Evolutionary conservation across 2,888 invertebrate species (phyloP).

Genomic region (Scelioninae gen. 2): DNA sequence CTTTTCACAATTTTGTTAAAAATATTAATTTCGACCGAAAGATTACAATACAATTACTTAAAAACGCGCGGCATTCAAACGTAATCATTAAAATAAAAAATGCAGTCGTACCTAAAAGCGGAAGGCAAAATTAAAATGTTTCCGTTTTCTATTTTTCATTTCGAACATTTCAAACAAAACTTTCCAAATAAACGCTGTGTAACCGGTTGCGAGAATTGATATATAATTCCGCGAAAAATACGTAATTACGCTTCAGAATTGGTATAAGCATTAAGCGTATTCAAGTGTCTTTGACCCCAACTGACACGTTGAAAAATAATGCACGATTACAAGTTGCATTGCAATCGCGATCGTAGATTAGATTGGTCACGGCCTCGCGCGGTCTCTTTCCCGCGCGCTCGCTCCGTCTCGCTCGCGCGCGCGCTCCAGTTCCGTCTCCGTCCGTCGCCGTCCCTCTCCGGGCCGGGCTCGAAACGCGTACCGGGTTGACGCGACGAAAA

Average conservation of each 20-base stretch:
- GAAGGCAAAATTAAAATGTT: too few relatives aligned
- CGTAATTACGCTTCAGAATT: constrained; percentile 39
- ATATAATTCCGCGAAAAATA: constrained; percentile 40
- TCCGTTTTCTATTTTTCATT: too few relatives aligned
- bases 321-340: constrained; percentile 63
- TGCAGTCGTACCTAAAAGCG: too few relatives aligned
- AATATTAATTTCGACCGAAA: too few relatives aligned
- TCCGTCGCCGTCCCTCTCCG: not conserved
- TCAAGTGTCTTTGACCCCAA: constrained; percentile 43
- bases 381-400: not conserved
- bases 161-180: too few relatives aligned
- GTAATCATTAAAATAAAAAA: too few relatives aligned
- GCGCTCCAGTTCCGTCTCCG: not conserved
- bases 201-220: constrained; percentile 19
- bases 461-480: constrained; percentile 1
- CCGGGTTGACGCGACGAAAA: constrained; percentile 38
- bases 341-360: constrained; percentile 64
- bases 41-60: too few relatives aligned
- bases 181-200: too few relatives aligned
- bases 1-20: too few relatives aligned
- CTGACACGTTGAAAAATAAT: constrained; percentile 59
- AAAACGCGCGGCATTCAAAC: too few relatives aligned
- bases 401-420: constrained; percentile 4
- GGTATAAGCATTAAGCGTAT: constrained; percentile 37
- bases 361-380: constrained; percentile 52